These are phyloP conservation scores for Blastobasis adustella DNA, from an alignment of 2,888 invertebrate genomes.

Conservation along the genomic window DNA sequence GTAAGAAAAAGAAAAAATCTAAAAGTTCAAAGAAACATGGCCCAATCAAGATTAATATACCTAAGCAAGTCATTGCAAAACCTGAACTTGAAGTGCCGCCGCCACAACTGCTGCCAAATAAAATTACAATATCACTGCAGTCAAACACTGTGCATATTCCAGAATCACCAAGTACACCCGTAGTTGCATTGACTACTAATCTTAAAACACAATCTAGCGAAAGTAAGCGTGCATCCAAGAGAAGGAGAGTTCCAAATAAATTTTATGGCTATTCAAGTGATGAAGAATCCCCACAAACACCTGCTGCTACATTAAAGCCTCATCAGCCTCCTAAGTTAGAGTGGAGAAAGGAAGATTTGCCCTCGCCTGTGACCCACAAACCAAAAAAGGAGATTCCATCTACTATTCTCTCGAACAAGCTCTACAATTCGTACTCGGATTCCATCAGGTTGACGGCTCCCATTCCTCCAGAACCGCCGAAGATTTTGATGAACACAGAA, in stretches of 20 bases:
- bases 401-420: conserved; percentile 47
- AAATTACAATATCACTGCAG: conserved; percentile 68
- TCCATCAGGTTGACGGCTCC: conserved; percentile 68
- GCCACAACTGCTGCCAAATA: conserved; percentile 46
- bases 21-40: conserved; percentile 61
- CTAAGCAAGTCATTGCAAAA: conserved; percentile 60
- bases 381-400: conserved; percentile 64
- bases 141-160: conserved; percentile 68
- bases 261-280: conserved; percentile 93
- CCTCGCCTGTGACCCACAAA: conserved; percentile 71
- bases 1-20: conserved; percentile 77
- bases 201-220: conserved; percentile 50
- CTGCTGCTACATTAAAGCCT: conserved; percentile 66
- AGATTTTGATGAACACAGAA: conserved; percentile 61
- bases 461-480: conserved; percentile 62
- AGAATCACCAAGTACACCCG: conserved; percentile 34
- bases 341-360: conserved; percentile 83
- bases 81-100: conserved; percentile 31
- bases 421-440: conserved; percentile 56
- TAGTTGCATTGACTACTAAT: conserved; percentile 8
- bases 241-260: conserved; percentile 87
- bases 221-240: conserved; percentile 84
- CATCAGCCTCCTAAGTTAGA: conserved; percentile 79
- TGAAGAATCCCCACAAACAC: conserved; percentile 77
- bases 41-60: conserved; percentile 77